Base-by-base conservation (phyloP, 2,888 invertebrate species). In the Phlogophora meticulosa region DNA sequence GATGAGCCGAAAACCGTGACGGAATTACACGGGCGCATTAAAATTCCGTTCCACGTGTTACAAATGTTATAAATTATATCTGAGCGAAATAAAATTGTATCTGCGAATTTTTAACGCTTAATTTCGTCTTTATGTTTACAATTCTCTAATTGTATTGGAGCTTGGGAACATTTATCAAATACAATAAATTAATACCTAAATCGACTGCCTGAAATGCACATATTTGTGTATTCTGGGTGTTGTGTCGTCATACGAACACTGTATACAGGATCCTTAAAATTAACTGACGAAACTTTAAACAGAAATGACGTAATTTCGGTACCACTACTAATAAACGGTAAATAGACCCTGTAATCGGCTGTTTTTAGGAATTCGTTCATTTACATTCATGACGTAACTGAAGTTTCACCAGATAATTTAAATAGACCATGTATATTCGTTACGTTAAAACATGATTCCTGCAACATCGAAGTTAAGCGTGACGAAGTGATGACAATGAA, bases 381-480 rank as follows among this genome's bases (percentile, higher is more conserved):
- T 28, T 28, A 2, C 28, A 5, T 28, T 28, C 28, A 28, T 28
- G 2, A 28, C 28, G 5, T 28, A 5, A 4, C 2, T 56, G 22
- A 36, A 15, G 22, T 45, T 38, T 45, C 9, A 10, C 10, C 0
- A 2, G 11, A 20, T 5, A 28, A 42, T 42, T 36, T n/a, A 13
- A 15, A 32, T 20, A 32, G 34, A 48, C 15, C 4, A 42, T 17
- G 17, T 15, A 13, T 9, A 15, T 11, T 36, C n/a, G 28, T 38
- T 28, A 52, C 13, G 9, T 64, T 20, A 55, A 40, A 45, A 67
- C n/a, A 51, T 51, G 38, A 70, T 34, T 45, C 34, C 75, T 53
- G 61, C 46, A 52, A 61, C n/a, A 76, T 76, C 51, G 62, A 76
- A 72, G 60, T 76, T 67, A 77, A 77, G 72, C 72, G 34, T 51